Evolutionary conservation across 1,140 invertebrate species (phyloP).

Genomic region (Potamilus streckersoni): DNA sequence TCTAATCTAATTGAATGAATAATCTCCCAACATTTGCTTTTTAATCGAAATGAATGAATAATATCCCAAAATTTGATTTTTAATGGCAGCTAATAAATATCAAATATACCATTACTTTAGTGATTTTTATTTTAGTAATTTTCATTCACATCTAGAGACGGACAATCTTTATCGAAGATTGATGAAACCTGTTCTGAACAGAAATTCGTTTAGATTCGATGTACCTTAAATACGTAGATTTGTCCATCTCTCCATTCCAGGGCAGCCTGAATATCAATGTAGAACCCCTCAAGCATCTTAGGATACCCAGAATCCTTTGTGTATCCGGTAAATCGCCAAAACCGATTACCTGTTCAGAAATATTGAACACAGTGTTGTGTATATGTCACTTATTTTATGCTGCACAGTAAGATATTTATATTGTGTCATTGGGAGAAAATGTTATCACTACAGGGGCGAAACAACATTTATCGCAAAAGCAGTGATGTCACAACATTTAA

Average conservation of each 20-base stretch:
- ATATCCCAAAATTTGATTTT: no score
- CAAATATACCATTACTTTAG: neutral
- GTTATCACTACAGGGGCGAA: no score
- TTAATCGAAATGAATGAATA: no score
- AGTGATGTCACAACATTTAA: no score
- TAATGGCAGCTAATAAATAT: neutral
- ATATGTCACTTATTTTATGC: no score
- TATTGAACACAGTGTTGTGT: no score
- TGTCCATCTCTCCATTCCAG: slow-evolving; percentile 23
- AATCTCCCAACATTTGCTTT: no score
- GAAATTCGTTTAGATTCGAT: neutral
- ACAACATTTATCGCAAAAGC: no score
- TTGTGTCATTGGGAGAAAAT: no score
- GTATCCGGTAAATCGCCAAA: slow-evolving; percentile 42
- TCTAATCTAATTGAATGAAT: no score
- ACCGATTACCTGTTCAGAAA: slow-evolving; percentile 22
- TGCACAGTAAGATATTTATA: no score
- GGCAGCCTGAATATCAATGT: slow-evolving; percentile 33
- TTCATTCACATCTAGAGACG: neutral
- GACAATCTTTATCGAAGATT: neutral
- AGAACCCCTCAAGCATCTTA: slow-evolving; percentile 32
- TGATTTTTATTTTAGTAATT: neutral
- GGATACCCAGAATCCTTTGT: slow-evolving; percentile 40
- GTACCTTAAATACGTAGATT: slow-evolving; percentile 40
- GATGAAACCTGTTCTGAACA: neutral